Evolutionary conservation across 2,888 invertebrate species (phyloP).

Genomic region (Drosophila barbarae): DNA sequence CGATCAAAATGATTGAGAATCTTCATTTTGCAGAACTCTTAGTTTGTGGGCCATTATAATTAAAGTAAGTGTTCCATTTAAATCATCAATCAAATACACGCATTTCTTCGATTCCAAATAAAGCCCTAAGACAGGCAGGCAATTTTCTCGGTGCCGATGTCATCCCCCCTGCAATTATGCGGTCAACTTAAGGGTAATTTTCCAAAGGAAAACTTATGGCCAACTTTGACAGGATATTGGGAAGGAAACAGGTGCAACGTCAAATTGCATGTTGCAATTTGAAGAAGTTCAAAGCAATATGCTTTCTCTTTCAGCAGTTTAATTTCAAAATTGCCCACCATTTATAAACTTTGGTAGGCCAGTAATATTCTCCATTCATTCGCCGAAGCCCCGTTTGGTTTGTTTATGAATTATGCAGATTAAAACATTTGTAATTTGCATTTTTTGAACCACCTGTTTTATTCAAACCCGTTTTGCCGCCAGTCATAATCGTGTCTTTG

Average conservation of each 20-base stretch:
- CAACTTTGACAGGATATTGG: not conserved
- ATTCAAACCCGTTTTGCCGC: conserved; percentile 2
- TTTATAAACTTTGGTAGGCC: not conserved
- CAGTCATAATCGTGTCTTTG: not conserved
- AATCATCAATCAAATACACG: not conserved
- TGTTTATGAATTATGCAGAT: conserved; percentile 1
- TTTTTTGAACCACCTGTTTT: conserved; percentile 16
- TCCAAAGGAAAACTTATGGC: not conserved
- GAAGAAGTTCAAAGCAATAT: not conserved
- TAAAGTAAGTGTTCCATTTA: not conserved
- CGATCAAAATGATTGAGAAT: not conserved
- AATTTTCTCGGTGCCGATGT: not conserved
- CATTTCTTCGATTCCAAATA: not conserved
- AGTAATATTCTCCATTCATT: not conserved
- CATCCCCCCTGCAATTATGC: conserved; percentile 1
- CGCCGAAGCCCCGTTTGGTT: not conserved
- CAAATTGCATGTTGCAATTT: not conserved
- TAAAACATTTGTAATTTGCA: conserved; percentile 1
- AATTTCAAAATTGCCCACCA: not conserved
- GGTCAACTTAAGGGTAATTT: not conserved
- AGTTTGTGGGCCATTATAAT: not conserved
- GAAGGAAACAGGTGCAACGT: conserved; percentile 1
- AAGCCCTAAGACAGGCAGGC: not conserved
- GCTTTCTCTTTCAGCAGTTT: not conserved
- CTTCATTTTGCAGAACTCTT: not conserved